Percentiles rank a stretch among this genome's conserved stretches.
Evolutionary conservation across 2,797 vertebrate genomes (phyloP).

Genomic region (Poecilia picta): DNA sequence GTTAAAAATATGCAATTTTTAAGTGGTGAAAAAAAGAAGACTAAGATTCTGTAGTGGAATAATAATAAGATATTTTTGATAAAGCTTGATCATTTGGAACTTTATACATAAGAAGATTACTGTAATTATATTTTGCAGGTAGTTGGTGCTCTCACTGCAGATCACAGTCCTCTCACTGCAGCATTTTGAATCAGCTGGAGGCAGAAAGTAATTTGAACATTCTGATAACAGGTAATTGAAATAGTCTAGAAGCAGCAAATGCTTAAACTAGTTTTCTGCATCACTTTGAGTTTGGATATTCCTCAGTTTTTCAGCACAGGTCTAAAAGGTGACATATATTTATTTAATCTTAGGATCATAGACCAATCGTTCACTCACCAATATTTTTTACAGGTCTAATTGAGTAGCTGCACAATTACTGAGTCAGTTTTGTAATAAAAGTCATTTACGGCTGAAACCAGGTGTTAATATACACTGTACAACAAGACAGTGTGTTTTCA

Average conservation of each 20-base stretch:
- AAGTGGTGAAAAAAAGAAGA: too few relatives aligned
- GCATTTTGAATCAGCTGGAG: slow-evolving; percentile 1
- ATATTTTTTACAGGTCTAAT: neutral
- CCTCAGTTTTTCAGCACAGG: neutral
- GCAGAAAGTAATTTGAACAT: slow-evolving; percentile 8
- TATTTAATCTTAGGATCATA: neutral
- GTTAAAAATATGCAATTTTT: too few relatives aligned
- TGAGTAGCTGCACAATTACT: neutral
- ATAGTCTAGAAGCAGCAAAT: neutral
- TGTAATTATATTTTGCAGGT: neutral
- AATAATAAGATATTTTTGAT: neutral
- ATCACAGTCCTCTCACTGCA: neutral
- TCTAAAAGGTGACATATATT: neutral
- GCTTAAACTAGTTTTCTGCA: neutral
- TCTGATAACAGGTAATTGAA: neutral
- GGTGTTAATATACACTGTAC: neutral
- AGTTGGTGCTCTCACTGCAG: neutral
- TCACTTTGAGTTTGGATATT: neutral
- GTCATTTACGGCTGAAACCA: too few relatives aligned
- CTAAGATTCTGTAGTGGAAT: neutral
- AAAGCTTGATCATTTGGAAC: neutral
- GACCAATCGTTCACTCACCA: neutral
- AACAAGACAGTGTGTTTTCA: neutral
- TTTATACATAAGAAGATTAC: neutral
- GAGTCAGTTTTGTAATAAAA: neutral